Conservation (phyloP, 2,113 vertebrate species). For the Triplophysa rosa region DNA sequence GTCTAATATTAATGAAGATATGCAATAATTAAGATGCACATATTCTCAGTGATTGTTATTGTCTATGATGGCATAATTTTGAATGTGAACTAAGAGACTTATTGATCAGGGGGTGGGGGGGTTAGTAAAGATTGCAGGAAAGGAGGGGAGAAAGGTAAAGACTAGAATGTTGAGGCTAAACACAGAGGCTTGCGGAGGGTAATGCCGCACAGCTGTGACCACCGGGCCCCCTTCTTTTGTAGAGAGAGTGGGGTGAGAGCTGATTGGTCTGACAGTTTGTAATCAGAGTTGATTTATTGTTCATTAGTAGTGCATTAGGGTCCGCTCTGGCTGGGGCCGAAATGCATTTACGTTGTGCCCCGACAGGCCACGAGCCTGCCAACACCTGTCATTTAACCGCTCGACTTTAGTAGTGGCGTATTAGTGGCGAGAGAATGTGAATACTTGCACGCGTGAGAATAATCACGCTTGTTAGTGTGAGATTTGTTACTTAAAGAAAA, state of each 20-base stretch:
- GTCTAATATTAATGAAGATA: neutral
- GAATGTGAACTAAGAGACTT: neutral
- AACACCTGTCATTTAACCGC: conserved; percentile 95
- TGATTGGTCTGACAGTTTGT: conserved; percentile 97
- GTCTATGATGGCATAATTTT: conserved; percentile 25
- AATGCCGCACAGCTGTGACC: conserved; percentile 76
- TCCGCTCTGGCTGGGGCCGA: conserved; percentile 91
- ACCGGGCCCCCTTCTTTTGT: conserved; percentile 74
- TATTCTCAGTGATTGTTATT: neutral
- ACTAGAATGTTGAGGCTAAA: conserved; percentile 57
- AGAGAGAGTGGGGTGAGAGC: conserved; percentile 83
- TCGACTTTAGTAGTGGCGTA: conserved; percentile 80
- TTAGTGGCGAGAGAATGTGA: neutral
- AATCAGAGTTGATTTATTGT: conserved; percentile 99
- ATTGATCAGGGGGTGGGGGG: neutral
- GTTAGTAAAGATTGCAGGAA: neutral
- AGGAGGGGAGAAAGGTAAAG: conserved; percentile 36
- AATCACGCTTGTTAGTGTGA: neutral
- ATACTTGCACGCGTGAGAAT: neutral
- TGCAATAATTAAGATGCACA: neutral
- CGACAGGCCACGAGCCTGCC: conserved; percentile 86
- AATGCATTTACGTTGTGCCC: conserved; percentile 94
- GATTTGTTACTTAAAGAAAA: neutral
- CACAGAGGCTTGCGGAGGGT: conserved; percentile 55
- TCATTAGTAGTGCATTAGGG: conserved; percentile 98